phyloP scores from a whole-genome alignment of 1,140 invertebrate genomes.

The Mizuhopecten yessoensis region DNA sequence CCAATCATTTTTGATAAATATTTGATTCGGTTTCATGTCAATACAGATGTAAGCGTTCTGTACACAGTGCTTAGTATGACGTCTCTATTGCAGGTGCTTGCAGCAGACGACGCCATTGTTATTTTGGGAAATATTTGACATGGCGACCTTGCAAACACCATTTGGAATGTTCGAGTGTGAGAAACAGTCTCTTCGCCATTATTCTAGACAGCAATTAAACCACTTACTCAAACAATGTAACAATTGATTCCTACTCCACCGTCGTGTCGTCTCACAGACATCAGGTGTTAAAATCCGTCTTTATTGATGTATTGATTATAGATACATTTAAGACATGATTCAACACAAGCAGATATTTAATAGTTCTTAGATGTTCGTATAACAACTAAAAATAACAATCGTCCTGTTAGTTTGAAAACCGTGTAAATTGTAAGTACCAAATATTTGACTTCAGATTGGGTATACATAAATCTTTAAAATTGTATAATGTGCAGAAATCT shows the following conservation, averaged over 20 bases:
- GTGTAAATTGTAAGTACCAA: background rate
- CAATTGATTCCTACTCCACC: background rate
- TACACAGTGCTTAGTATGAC: background rate
- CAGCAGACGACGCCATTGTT: background rate
- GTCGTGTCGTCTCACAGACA: background rate
- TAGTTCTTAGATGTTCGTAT: background rate
- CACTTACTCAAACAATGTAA: background rate
- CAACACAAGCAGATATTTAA: background rate
- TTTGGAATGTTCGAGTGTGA: slow-evolving; percentile 5
- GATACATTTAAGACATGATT: background rate
- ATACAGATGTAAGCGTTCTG: background rate
- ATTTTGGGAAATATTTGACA: background rate
- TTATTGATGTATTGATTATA: background rate
- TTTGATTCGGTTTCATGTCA: background rate
- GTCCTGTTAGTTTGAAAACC: background rate
- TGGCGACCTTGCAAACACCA: background rate
- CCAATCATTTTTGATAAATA: background rate
- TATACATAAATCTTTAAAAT: too few relatives aligned
- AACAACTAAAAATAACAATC: background rate
- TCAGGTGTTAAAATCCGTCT: background rate
- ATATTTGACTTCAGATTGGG: too few relatives aligned
- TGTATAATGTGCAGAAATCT: too few relatives aligned
- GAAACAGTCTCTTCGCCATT: background rate
- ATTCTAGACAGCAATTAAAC: background rate
- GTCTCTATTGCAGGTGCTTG: background rate